Conservation (phyloP, 2,888 invertebrate genomes). For the Drosophila cognata region DNA sequence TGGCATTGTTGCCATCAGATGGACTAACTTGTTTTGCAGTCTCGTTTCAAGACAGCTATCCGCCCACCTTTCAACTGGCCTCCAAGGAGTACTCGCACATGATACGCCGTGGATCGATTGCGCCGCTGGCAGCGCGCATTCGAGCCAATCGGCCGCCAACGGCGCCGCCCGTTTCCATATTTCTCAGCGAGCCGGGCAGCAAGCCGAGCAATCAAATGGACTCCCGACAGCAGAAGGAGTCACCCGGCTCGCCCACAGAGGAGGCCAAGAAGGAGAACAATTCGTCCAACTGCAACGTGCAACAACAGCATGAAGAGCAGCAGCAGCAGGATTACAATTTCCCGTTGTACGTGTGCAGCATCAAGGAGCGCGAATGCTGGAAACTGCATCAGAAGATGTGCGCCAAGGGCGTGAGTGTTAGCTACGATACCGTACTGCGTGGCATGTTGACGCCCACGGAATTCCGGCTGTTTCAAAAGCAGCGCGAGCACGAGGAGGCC, state of each 20-base stretch:
- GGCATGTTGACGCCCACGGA: conserved; percentile 91
- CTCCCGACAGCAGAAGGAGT: conserved; percentile 18
- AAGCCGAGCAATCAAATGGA: conserved; percentile 43
- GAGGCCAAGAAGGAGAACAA: conserved; percentile 74
- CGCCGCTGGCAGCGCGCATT: conserved; percentile 83
- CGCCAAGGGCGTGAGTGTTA: conserved; percentile 88
- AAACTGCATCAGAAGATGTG: conserved; percentile 89
- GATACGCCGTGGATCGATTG: conserved; percentile 84
- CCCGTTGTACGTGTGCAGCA: conserved; percentile 86
- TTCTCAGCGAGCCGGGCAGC: conserved; percentile 60
- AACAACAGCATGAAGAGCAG: conserved; percentile 7
- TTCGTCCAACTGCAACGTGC: conserved; percentile 63
- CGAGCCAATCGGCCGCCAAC: conserved; percentile 84
- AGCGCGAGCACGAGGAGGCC: conserved; percentile 82
- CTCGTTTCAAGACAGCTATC: conserved; percentile 85
- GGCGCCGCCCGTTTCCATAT: conserved; percentile 84
- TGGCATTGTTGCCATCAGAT: neutral
- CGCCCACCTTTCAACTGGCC: conserved; percentile 81
- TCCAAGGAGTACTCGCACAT: conserved; percentile 84
- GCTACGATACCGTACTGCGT: conserved; percentile 89
- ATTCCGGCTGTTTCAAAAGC: conserved; percentile 87
- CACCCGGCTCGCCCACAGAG: conserved; percentile 18
- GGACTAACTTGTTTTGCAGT: conserved; percentile 73
- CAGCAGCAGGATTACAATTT: conserved; percentile 71
- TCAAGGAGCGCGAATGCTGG: conserved; percentile 89